Evolutionary conservation across 2,113 vertebrate species (phyloP).

Genomic region (Rhodinocichla rosea): DNA sequence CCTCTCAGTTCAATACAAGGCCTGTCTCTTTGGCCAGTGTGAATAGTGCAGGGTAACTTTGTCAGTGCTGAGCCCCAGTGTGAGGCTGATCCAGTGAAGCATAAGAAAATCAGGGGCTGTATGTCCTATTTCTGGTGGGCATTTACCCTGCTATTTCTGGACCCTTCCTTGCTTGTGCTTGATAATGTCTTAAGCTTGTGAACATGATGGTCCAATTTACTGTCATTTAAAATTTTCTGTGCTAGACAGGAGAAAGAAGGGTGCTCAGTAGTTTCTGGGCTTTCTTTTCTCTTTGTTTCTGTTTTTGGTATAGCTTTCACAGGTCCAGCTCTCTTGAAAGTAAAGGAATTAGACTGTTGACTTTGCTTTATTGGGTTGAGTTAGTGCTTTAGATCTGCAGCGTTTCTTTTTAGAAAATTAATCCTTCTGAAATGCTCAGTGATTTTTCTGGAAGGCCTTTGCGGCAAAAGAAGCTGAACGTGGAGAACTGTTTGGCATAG

Average conservation of each 20-base stretch:
- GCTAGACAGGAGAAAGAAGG: background rate
- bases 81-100: background rate
- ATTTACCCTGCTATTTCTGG: background rate
- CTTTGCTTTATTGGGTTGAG: background rate
- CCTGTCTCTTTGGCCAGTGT: background rate
- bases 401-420: slow-evolving; percentile 5
- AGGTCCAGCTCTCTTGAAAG: background rate
- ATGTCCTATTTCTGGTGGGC: background rate
- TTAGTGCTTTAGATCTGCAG: background rate
- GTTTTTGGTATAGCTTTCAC: slow-evolving; percentile 5
- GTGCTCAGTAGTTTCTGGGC: background rate
- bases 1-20: background rate
- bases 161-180: background rate
- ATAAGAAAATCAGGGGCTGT: background rate
- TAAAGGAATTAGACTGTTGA: background rate
- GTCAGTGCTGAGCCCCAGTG: background rate
- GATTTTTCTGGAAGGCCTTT: background rate
- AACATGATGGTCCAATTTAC: background rate
- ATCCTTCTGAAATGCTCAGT: slow-evolving; percentile 14
- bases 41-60: background rate
- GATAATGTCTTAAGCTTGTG: background rate
- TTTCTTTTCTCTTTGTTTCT: background rate
- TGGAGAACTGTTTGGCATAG: background rate
- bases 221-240: background rate
- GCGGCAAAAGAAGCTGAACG: background rate